These are phyloP conservation scores for Istiophorus platypterus DNA, from an alignment of 2,113 vertebrate species.

Conservation along the genomic window DNA sequence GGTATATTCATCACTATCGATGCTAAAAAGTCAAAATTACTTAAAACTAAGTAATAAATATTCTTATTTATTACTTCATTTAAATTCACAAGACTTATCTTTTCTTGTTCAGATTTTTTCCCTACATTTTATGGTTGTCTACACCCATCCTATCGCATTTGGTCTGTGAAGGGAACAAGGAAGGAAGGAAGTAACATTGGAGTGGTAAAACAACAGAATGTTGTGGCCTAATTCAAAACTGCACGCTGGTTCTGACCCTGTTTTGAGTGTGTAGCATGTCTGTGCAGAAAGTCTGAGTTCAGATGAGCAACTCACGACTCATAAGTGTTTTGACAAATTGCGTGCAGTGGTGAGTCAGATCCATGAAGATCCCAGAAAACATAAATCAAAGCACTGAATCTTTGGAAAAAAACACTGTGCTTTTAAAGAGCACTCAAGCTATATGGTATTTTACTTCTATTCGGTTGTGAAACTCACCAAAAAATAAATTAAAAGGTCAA, in stretches of 20 bases:
- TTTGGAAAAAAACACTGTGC: background rate
- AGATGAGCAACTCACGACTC: too few species aligned
- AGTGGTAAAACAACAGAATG: conserved; percentile 21
- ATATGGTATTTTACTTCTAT: background rate
- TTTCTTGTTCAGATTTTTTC: conserved; percentile 1
- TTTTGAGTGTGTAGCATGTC: background rate
- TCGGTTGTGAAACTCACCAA: background rate
- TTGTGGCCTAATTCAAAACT: background rate
- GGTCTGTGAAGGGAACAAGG: conserved; percentile 2
- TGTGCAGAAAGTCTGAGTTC: background rate
- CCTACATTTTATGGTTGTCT: background rate
- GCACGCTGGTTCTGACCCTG: background rate
- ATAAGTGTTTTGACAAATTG: background rate
- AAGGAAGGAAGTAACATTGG: conserved; percentile 34
- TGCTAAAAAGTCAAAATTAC: background rate
- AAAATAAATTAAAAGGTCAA: too few species aligned
- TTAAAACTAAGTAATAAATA: too few species aligned
- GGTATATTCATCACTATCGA: too few species aligned
- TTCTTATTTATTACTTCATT: too few species aligned
- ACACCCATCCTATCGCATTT: background rate
- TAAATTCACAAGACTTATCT: background rate
- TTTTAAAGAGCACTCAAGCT: background rate
- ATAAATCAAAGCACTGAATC: background rate
- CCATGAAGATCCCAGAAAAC: background rate
- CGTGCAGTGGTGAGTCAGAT: background rate